Evolutionary conservation across 2,797 vertebrate species (phyloP), one percentile per base, ranked within the genome.

Genomic region (Pteropus rufus): DNA sequence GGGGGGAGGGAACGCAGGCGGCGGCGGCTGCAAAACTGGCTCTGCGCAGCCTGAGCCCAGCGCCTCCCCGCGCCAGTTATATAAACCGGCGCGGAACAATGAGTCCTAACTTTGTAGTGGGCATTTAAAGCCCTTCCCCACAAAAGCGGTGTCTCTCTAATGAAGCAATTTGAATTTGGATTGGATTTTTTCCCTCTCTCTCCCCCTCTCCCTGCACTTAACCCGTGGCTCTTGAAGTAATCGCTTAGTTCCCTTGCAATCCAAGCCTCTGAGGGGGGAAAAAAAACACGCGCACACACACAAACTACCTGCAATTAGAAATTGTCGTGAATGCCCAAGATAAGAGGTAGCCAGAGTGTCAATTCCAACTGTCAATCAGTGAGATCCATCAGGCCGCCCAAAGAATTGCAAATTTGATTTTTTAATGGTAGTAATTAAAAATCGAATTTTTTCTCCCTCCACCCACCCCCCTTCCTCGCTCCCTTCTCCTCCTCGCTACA

Each of bases 261-360:
- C 99, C 98, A 99, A 99, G 99, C 99, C 99, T 99, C 98, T 98
- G 98, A 98, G 98, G 97, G 97, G 97, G 97, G 36, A 29, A 96
- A 97, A 97, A 97, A 97, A 97, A 91, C 97, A 97, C 97, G 91
- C 96, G 96, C 97, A 95, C 97, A 98, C 99, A 98, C 98, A 99
- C 98, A 99, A 99, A 99, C 99, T 99, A 99, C 99, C 99, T 99
- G 99, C 99, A 99, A 99, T 99, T 99, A 99, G 99, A 99, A 99
- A 99, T 99, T 99, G 99, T 99, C 99, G 98, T 99, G 99, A 99
- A 99, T 99, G 99, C 99, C 98, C 99, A 97, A 98, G 99, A 99
- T 99, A 99, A 99, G 99, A 99, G 99, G 99, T 98, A 99, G 98
- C 98, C 98, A 98, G 98, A 99, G 99, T 99, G 99, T 99, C 99